phyloP scores from a whole-genome alignment of 2,113 vertebrate genomes.

The Pituophis catenifer region DNA sequence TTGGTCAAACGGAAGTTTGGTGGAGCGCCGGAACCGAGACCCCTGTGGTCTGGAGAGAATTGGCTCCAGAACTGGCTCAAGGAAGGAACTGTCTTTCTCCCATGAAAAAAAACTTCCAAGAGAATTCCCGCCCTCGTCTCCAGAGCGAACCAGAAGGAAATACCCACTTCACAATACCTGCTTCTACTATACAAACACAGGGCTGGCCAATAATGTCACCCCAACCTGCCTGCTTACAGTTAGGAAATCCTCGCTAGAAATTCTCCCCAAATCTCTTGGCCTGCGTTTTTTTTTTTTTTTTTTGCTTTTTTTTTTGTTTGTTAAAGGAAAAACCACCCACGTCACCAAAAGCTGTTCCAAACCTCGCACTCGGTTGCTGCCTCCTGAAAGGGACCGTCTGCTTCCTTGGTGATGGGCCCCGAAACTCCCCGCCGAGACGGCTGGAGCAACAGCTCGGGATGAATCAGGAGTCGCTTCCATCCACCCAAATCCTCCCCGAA shows the following conservation, averaged over 20 bases:
- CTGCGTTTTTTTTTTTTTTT: not conserved
- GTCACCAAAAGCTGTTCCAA: too few species aligned
- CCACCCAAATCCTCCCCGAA: not conserved
- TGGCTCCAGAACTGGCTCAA: not conserved
- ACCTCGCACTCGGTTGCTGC: not conserved
- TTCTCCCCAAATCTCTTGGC: not conserved
- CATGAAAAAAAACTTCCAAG: accelerated
- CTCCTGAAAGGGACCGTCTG: accelerated
- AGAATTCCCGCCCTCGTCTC: not conserved
- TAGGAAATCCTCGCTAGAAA: not conserved
- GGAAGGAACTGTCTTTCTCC: not conserved
- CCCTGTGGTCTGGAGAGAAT: not conserved
- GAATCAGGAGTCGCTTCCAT: not conserved
- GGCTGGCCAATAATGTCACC: not conserved
- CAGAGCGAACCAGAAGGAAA: not conserved
- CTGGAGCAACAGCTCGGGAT: not conserved
- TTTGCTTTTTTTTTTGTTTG: too few species aligned
- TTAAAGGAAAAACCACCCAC: not conserved
- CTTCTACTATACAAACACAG: not conserved
- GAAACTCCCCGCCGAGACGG: not conserved
- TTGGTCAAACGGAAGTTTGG: not conserved
- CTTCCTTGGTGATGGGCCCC: not conserved
- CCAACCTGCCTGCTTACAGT: not conserved
- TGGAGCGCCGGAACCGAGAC: not conserved
- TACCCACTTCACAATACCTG: not conserved